A percentile compares a stretch with the other conserved stretches of the same genome.
Conservation (phyloP, 2,888 invertebrate species). For the Andricus curvator region DNA sequence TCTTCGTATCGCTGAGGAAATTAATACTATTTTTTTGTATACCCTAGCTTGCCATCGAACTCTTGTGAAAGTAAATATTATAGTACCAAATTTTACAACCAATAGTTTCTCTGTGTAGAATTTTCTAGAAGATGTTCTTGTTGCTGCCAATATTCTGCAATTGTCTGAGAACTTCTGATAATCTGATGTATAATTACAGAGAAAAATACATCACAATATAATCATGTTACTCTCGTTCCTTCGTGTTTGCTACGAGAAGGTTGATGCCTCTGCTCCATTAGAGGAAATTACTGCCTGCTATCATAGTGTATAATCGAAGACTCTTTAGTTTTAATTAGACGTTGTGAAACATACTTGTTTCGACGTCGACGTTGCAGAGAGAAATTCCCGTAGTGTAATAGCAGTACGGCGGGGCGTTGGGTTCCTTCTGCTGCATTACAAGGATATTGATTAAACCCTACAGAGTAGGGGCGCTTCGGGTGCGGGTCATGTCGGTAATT, state of each 20-base stretch:
- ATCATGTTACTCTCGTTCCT: not conserved
- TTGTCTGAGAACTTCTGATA: too few relatives aligned
- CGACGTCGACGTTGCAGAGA: not conserved
- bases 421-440: constrained; percentile 66
- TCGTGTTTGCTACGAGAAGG: not conserved
- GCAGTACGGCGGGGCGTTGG: constrained; percentile 48
- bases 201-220: not conserved
- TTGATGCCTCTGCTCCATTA: not conserved
- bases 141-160: too few relatives aligned
- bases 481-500: constrained; percentile 71
- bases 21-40: too few relatives aligned
- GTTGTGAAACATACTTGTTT: not conserved
- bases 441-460: constrained; percentile 76
- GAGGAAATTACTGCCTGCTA: not conserved
- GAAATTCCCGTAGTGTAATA: constrained; percentile 8
- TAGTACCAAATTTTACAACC: too few relatives aligned
- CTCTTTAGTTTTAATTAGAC: constrained; percentile 13
- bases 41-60: too few relatives aligned
- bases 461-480: constrained; percentile 56
- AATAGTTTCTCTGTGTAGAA: too few relatives aligned
- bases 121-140: too few relatives aligned
- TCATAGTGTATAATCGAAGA: not conserved
- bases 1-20: too few relatives aligned
- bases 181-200: not conserved
- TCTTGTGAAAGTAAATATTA: too few relatives aligned